Base-by-base conservation (phyloP, 2,113 vertebrate species). In the Xenotilapia leptura region DNA sequence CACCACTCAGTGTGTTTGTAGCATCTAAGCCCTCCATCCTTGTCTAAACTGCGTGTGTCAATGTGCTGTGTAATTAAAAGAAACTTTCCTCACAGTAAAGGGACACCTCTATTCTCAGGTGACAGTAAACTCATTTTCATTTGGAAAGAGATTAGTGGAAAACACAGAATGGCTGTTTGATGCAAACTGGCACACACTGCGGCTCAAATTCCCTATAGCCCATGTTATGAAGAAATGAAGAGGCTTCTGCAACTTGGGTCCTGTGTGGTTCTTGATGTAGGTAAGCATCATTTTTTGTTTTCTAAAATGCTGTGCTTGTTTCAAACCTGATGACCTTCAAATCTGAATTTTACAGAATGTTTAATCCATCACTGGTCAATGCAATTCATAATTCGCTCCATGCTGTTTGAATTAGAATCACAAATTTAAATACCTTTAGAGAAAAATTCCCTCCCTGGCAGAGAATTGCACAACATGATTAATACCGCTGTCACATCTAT, bases 1-100 rank as follows among this genome's bases (percentile, higher is more conserved):
- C 77, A 85, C 80, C 73, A 73, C 86, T 88, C 88, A 33, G 21
- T 80, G 62, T 80, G 73, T 36, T 80, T 75, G 68, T 47, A 17
- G 42, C 84, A 45, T 55, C 73, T 49, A 45, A 62, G 47, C 82
- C 56, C 70, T 60, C 81, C 9, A 14, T 12, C 56, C 23, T 49
- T 77, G 42, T 86, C 82, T 87, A 68, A 85, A 88, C 85, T 82
- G 73, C 7, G 3, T n/a, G 45, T 33, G 73, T 51, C 73, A 77
- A 7, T 77, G 73, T 51, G 73, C 83, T 62, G 68, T 73, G 36
- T 81, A 90, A 77, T 92, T 87, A 77, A 88, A 86, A 19, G 60
- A 73, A 87, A 85, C 70, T 53, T 21, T 60, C 62, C 21, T 82
- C 51, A 53, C 6, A 51, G 38, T 83, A 86, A 85, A 84, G 82